Evolutionary conservation across 2,888 invertebrate species (phyloP).

Genomic region (Falcaria lacertinaria): DNA sequence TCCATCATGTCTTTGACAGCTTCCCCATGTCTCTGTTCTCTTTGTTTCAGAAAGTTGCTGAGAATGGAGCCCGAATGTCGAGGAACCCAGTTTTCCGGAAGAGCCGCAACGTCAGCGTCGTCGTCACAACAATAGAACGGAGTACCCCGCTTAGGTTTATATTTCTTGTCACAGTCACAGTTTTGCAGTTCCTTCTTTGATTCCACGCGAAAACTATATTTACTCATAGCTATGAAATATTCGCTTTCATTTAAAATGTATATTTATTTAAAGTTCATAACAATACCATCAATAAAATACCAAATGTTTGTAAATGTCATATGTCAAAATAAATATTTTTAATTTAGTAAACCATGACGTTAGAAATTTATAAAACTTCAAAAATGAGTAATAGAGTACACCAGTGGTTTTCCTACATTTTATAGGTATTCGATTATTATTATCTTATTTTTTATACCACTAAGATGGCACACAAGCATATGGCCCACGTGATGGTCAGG

Average conservation of each 20-base stretch:
- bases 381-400: no score
- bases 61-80: constrained; percentile 46
- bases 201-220: background rate
- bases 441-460: no score
- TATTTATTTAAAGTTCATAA: background rate
- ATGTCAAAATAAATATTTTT: no score
- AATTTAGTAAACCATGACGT: no score
- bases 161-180: constrained; percentile 6
- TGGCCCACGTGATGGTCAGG: no score
- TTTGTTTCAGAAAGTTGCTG: constrained; percentile 46
- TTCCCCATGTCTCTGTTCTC: constrained; percentile 37
- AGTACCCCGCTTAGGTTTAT: constrained; percentile 22
- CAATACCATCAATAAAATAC: background rate
- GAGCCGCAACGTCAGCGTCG: constrained; percentile 45
- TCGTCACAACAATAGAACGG: constrained; percentile 46
- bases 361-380: no score
- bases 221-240: background rate
- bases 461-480: no score
- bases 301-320: background rate
- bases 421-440: no score
- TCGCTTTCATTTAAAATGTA: background rate
- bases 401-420: no score
- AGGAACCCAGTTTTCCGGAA: constrained; percentile 55
- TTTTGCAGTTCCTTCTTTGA: background rate
- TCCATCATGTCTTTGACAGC: constrained; percentile 30